Base-by-base conservation (phyloP, 2,113 vertebrate genomes). In the Eolophus roseicapilla region DNA sequence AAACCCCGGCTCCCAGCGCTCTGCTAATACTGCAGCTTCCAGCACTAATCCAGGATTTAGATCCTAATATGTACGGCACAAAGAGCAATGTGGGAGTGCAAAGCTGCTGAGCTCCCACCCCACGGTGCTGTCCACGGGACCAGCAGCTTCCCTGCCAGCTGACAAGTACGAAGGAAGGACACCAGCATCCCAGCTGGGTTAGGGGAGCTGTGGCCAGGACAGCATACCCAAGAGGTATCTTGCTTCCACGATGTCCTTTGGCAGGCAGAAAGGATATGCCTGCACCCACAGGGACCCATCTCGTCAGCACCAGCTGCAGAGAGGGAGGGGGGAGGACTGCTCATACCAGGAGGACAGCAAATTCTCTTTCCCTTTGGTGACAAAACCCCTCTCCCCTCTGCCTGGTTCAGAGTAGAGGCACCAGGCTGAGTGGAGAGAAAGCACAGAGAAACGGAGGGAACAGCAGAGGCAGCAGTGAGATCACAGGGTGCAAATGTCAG, bases 21-120 rank as follows among this genome's bases (percentile, higher is more conserved):
- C 62, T 50, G 18, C 67, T 94, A 96, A 95, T 91, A 82, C 91
- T 33, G 74, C 82, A 93, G 92, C 94, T 97, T 85, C 84, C 71
- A 91, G 82, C 15, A 33, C 64, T 97, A 97, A 97, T 97, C 97
- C 95, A 76, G 84, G 97, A 97, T 97, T 97, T 97, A 94, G 79
- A 95, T 86, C 31, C 87, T 96, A 78, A 94, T 87, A 68, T 84
- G 59, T 73, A 53, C 1, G 0, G 91, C 73, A 93, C 92, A 89
- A 57, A 95, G 89, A 94, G 93, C 77, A 88, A 88, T 28, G 73
- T 60, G 49, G 86, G 80, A 94, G 86, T 6, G 7, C 92, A 96
- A 92, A 97, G 92, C 96, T 76, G 69, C 90, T 75, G 82, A 87
- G 86, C 94, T 88, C 87, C 90, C 6, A 5, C 59, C 92, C 78